Conservation (phyloP, 2,113 vertebrate genomes). For the Notarius quadriscutis region DNA sequence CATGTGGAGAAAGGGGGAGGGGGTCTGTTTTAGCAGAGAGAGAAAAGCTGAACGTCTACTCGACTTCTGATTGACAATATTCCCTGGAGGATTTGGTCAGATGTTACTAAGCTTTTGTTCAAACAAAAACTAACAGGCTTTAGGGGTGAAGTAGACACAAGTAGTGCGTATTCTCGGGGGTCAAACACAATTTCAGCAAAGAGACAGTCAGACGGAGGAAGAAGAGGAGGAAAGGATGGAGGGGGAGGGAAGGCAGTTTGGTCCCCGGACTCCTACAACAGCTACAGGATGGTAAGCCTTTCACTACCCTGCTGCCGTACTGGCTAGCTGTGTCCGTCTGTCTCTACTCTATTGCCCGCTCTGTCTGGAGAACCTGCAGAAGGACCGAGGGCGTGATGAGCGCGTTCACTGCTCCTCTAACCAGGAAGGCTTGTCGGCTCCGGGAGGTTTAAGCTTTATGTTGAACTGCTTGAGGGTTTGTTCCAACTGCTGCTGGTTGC, state of each 20-base stretch:
- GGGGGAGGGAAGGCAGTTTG: background rate
- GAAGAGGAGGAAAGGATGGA: background rate
- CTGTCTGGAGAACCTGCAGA: constrained; percentile 27
- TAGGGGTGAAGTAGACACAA: background rate
- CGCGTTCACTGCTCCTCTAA: constrained; percentile 89
- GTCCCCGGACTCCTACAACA: constrained; percentile 22
- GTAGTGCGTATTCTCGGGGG: constrained; percentile 15
- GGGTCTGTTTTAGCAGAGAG: background rate
- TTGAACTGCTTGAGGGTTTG: constrained; percentile 97
- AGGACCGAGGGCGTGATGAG: background rate
- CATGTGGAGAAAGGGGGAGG: background rate
- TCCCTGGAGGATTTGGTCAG: background rate
- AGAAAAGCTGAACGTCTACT: background rate
- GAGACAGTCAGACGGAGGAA: constrained; percentile 14
- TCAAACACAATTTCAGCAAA: constrained; percentile 40
- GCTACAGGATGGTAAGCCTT: constrained; percentile 35
- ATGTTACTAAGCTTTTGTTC: constrained; percentile 3
- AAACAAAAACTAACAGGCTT: constrained; percentile 10
- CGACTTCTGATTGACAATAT: constrained; percentile 23
- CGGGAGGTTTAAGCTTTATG: constrained; percentile 88
- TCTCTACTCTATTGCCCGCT: constrained; percentile 7
- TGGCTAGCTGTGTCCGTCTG: background rate
- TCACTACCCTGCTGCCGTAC: constrained; percentile 1
- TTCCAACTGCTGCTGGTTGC: constrained; percentile 96
- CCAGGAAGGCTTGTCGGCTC: constrained; percentile 95